A percentile compares a stretch with the other conserved stretches of the same genome.
phyloP scores from a whole-genome alignment of 2,888 invertebrate species.

The Orchestes rusci region DNA sequence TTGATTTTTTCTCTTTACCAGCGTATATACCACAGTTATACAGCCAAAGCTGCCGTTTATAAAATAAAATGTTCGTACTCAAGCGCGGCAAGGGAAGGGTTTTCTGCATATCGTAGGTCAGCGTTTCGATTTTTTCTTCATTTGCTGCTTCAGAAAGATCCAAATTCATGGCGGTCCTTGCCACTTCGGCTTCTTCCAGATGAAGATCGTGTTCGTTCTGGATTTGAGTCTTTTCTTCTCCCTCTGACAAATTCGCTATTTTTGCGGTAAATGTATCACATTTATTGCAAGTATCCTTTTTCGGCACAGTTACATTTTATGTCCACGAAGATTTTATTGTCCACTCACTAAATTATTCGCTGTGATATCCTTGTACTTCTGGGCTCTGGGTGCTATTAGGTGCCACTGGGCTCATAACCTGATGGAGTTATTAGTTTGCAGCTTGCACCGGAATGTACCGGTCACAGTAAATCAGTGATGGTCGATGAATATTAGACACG shows the following conservation, averaged over 20 bases:
- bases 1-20: constrained; percentile 18
- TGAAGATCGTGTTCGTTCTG: not conserved
- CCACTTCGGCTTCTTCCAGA: constrained; percentile 1
- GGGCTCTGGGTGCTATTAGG: no score
- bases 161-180: not conserved
- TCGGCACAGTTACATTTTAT: no score
- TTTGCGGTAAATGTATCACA: not conserved
- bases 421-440: no score
- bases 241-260: constrained; percentile 1
- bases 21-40: constrained; percentile 19
- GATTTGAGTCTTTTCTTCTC: not conserved
- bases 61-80: constrained; percentile 28
- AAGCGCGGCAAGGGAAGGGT: constrained; percentile 24
- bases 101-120: constrained; percentile 3
- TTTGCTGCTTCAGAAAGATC: not conserved
- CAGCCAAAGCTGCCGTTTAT: constrained; percentile 32
- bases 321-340: no score
- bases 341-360: no score
- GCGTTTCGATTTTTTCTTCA: constrained; percentile 1
- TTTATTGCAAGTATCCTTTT: constrained; percentile 8
- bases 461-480: no score
- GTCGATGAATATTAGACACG: no score
- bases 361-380: no score
- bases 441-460: no score
- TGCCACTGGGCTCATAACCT: no score